Base-by-base conservation (phyloP, 2,888 invertebrate species). In the Caenorhabditis imperialis region DNA sequence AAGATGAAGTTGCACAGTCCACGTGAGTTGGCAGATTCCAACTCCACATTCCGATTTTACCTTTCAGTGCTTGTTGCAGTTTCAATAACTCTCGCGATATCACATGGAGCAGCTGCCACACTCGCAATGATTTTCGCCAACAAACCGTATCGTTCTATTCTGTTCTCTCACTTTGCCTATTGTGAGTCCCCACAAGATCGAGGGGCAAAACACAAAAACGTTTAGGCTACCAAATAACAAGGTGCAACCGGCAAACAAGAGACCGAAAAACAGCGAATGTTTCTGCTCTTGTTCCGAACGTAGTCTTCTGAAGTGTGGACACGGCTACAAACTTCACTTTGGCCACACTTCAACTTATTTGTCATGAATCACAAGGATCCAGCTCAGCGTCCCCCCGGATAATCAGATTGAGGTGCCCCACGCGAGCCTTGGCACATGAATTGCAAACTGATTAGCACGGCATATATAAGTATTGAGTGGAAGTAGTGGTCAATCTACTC, bases 81-180 rank as follows among this genome's bases (percentile, higher is more conserved):
- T 16, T 61, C 61, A 0, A 48, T 65, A 4, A 33, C 33, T 14
- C 50, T 65, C 4, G 60, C 70, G 16, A 54, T 70, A 18, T 42
- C 53, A 0, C 70, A 70, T 25, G 70, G 70, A 35, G 70, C 70
- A 0, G 53, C 48, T 3, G 53, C 70, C 0, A 70, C 70, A 23
- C 33, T 70, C 5, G 47, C 30, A 5, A 54, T 70, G 53, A 60
- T 70, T 1, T 16, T 70, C 14, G 70, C 70, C 2, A 70, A 70
- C 7, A 60, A 61, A 42, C 70, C 61, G 1, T 61, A 61, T 27
- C 60, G 70, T 42, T 20, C 8, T 1, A 48, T 61, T 8, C 47
- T 70, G 5, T 20, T 63, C 2, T 38, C 47, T 1, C 63, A 63
- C 38, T 40, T 63, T 22, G 22, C 45, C 1, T 38, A 7, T 16